A percentile compares a stretch with the other conserved stretches of the same genome.
Evolutionary conservation across 2,113 vertebrate genomes (phyloP).

Genomic region (Corapipo altera): DNA sequence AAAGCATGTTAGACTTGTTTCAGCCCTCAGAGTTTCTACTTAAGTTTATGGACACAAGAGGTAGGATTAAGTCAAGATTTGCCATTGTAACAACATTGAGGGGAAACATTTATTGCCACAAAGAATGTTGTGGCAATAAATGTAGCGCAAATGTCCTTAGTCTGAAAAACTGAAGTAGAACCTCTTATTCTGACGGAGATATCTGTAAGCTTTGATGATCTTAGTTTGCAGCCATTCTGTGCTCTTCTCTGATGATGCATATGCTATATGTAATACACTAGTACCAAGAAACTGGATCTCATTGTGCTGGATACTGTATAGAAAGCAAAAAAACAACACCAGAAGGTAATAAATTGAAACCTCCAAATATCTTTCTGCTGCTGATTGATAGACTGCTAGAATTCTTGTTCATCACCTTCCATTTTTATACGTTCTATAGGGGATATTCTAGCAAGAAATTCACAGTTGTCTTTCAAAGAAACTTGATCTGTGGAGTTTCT

Average conservation of each 20-base stretch:
- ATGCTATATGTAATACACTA: background rate
- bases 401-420: background rate
- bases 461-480: background rate
- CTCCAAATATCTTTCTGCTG: background rate
- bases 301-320: background rate
- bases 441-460: background rate
- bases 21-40: background rate
- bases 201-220: background rate
- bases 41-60: background rate
- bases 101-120: background rate
- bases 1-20: background rate
- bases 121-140: no score
- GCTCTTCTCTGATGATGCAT: background rate
- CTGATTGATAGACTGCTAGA: background rate
- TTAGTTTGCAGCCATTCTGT: background rate
- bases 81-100: background rate
- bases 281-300: background rate
- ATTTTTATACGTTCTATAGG: background rate
- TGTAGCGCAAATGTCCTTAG: background rate
- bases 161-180: background rate
- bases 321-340: background rate
- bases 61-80: background rate
- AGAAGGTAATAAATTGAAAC: background rate
- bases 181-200: background rate
- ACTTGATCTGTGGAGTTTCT: background rate